Evolutionary conservation across 2,797 vertebrate species (phyloP), one percentile per base, ranked within the genome.

Genomic region (Anas flavirostris): DNA sequence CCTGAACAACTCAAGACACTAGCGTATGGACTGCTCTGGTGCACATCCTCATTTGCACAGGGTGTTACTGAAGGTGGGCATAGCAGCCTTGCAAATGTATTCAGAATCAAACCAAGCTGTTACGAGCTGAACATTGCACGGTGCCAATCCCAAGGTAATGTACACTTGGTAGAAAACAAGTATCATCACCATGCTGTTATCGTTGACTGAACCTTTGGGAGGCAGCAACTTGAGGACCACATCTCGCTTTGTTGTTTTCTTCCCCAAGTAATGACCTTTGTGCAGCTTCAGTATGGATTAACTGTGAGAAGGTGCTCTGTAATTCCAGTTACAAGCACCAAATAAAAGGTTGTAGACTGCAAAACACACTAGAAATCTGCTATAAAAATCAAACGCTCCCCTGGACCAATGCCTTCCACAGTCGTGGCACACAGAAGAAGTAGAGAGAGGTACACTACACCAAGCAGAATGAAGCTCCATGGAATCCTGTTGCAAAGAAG

Each of bases 1-100:
- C 26, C 23, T 19, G 33, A 43, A 10, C 14, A 33, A 13, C 29
- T 22, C 21, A n/a, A 70, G 48, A 50, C 3, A 5, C 12, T 18
- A 5, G 5, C n/a, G 21, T 12, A 43, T 4, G 11, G 43, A 33
- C 12, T 0, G 0, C 10, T 10, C 28, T 43, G 46, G 5, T 28
- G 37, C 52, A 43, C 2, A 23, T 31, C 21, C 48, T 9, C 19
- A 25, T 63, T 80, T 85, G 16, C 60, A 68, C n/a, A 52, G 68
- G 39, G 28, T 19, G 22, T 16, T 37, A 13, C 16, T 64, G 62
- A 70, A 58, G 14, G 26, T 64, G 48, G 25, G 50, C 53, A 22
- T 31, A 43, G 68, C 11, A 39, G 3, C 12, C 19, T 9, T 9
- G 31, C 9, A 75, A 68, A 69, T 3, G 10, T 9, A 73, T n/a